Evolutionary conservation across 2,888 invertebrate genomes (phyloP).

Genomic region (Netelia melanura): DNA sequence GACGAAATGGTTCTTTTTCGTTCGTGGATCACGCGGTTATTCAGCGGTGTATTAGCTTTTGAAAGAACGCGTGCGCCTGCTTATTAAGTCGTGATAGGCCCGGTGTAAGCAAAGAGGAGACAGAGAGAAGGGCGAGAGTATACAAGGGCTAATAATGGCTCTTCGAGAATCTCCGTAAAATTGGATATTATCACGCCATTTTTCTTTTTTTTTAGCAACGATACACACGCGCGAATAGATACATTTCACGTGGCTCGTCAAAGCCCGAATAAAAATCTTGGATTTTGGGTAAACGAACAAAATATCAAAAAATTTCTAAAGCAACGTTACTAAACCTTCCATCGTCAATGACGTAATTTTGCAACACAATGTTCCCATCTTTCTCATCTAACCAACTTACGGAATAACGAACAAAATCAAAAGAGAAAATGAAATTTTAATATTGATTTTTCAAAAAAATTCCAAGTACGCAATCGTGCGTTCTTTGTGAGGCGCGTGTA

Average conservation of each 20-base stretch:
- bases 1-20: conserved; percentile 14
- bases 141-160: conserved; percentile 53
- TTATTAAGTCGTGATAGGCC: conserved; percentile 62
- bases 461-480: too few species aligned
- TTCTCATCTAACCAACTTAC: too few species aligned
- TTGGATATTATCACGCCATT: conserved; percentile 68
- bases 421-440: too few species aligned
- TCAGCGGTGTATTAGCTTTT: conserved; percentile 57
- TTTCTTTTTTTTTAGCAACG: conserved; percentile 37
- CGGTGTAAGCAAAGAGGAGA: conserved; percentile 16
- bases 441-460: too few species aligned
- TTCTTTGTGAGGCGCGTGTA: too few species aligned
- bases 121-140: neutral
- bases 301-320: neutral
- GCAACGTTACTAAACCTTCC: too few species aligned
- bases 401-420: too few species aligned
- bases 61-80: conserved; percentile 60
- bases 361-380: too few species aligned
- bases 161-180: conserved; percentile 59
- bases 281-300: neutral
- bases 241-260: conserved; percentile 17
- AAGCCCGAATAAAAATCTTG: neutral
- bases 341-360: too few species aligned
- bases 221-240: neutral
- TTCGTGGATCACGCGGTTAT: conserved; percentile 31